Evolutionary conservation across 1,140 invertebrate genomes (phyloP), one percentile per base, ranked within the genome.

Genomic region (Papilio machaon): DNA sequence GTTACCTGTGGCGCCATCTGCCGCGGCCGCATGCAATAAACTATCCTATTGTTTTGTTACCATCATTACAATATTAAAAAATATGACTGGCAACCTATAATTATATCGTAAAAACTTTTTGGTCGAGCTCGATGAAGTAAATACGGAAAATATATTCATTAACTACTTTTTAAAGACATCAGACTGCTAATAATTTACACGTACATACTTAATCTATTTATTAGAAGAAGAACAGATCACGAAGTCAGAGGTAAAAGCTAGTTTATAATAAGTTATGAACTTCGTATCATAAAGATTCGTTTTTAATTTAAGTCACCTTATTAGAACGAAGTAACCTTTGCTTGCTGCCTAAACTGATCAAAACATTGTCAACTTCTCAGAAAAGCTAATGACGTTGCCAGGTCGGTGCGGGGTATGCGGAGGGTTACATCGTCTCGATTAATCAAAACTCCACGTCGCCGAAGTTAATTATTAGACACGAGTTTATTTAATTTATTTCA

Each of bases 401-500:
- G 7, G 7, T 2, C 10, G 64, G 11, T 8, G 6, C 9, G 8
- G 3, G 64, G 75, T 43, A 47, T 47, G 35, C 9, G 43, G 19
- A 5, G 46, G 46, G 47, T 19, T 19, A 52, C 47, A 64, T 58
- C 52, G 58, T 73, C 52, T 73, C 87, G 83, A 91, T 91, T 89
- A 90, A 92, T 90, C 88, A 91, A 86, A 86, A 84, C 84, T 88
- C 80, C 81, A 77, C 83, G 83, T 82, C 84, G 81, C 87, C 81
- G 83, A 86, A 83, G 81, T 86, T 91, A 91, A 90, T 92, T 89
- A 92, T 91, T 90, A 90, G 90, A 92, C 86, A 85, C 80, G 81
- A 89, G 85, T 90, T 90, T 90, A 89, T 90, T 91, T 91, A 91
- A 89, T 91, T 88, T 91, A 89, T 91, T 89, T 89, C 81, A 84